Conservation (phyloP, 2,113 vertebrate genomes). For the Polyodon spathula region DNA sequence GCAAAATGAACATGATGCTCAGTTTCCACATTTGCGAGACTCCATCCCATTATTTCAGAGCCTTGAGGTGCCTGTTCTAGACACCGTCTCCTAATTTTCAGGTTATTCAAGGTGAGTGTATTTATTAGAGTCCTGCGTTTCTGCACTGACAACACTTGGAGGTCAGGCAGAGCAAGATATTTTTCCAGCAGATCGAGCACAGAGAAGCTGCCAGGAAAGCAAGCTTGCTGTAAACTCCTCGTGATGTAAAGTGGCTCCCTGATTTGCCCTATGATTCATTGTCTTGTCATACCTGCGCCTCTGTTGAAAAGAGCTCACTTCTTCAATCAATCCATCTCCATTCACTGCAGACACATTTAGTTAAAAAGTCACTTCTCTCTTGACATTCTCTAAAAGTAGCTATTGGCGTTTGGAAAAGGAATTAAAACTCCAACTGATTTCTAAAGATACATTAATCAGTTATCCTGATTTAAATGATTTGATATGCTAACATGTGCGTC, state of each 20-base stretch:
- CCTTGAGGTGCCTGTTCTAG: no score
- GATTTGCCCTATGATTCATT: slow-evolving; percentile 9
- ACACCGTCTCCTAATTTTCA: no score
- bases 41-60: no score
- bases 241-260: neutral
- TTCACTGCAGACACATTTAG: neutral
- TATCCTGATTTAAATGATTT: no score
- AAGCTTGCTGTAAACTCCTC: neutral
- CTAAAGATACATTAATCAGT: no score
- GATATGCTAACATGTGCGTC: no score
- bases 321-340: slow-evolving; percentile 5
- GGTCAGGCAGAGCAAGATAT: neutral
- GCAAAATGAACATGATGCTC: no score
- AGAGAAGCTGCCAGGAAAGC: slow-evolving; percentile 13
- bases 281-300: slow-evolving; percentile 10
- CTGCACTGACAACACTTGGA: no score
- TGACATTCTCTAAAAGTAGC: neutral
- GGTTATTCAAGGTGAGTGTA: no score
- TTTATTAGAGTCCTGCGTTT: no score
- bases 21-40: no score
- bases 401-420: neutral
- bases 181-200: neutral
- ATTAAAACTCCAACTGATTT: neutral
- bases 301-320: neutral
- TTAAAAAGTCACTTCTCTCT: slow-evolving; percentile 7